phyloP scores from a whole-genome alignment of 2,113 vertebrate species.

The Megaleporinus macrocephalus region DNA sequence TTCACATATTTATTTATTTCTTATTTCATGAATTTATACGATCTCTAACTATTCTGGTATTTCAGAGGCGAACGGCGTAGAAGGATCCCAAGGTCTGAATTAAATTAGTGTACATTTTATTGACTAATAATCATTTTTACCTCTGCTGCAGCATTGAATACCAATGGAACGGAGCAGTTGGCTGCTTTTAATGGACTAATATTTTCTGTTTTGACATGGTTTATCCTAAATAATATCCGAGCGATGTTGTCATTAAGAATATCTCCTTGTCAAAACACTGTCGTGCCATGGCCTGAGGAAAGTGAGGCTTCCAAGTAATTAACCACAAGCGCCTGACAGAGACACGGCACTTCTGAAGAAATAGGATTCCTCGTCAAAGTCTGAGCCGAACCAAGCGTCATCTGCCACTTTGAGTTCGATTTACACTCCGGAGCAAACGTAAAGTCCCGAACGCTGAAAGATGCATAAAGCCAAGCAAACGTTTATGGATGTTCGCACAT shows the following conservation, averaged over 20 bases:
- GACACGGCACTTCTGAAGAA: constrained; percentile 50
- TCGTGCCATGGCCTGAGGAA: constrained; percentile 40
- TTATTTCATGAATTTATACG: constrained; percentile 78
- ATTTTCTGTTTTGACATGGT: constrained; percentile 55
- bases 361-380: constrained; percentile 39
- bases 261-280: constrained; percentile 58
- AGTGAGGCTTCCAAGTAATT: constrained; percentile 52
- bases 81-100: constrained; percentile 51
- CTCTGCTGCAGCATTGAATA: constrained; percentile 42
- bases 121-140: constrained; percentile 56
- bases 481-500: constrained; percentile 42
- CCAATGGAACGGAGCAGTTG: constrained; percentile 45
- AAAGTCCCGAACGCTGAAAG: constrained; percentile 48
- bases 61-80: constrained; percentile 38
- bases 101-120: constrained; percentile 56
- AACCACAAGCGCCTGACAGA: constrained; percentile 52
- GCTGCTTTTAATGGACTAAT: constrained; percentile 56
- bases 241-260: constrained; percentile 48
- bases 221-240: constrained; percentile 54
- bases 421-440: constrained; percentile 45
- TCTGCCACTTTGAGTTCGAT: constrained; percentile 52
- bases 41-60: constrained; percentile 62
- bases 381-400: constrained; percentile 46
- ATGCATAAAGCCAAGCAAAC: constrained; percentile 42
- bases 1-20: constrained; percentile 81